A percentile compares a stretch with the other conserved stretches of the same genome.
phyloP scores from a whole-genome alignment of 2,113 vertebrate species.

The Salvelinus fontinalis region DNA sequence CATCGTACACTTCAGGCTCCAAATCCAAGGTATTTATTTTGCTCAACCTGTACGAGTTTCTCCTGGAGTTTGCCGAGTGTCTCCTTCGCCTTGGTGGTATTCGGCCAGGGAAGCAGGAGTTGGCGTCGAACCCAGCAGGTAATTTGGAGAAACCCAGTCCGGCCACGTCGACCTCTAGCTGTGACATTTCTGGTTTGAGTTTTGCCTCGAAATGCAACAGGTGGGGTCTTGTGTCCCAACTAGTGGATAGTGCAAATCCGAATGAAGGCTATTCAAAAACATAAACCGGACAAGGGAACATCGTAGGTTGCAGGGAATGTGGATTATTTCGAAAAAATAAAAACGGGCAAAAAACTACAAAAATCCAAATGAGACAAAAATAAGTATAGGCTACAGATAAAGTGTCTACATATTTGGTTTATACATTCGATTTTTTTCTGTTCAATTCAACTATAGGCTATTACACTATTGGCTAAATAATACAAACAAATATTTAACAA shows the following conservation, averaged over 20 bases:
- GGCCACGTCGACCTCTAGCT: slow-evolving; percentile 41
- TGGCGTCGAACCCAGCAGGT: slow-evolving; percentile 28
- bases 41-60: slow-evolving; percentile 38
- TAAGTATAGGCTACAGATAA: too few relatives aligned
- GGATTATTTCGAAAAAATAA: background rate
- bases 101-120: slow-evolving; percentile 34
- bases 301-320: background rate
- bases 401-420: too few relatives aligned
- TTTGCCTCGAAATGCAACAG: background rate
- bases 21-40: slow-evolving; percentile 33
- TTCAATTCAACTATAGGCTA: too few relatives aligned
- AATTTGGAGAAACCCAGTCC: slow-evolving; percentile 35
- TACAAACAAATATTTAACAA: background rate
- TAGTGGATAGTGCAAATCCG: background rate
- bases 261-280: background rate
- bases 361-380: too few relatives aligned
- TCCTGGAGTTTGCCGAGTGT: slow-evolving; percentile 48
- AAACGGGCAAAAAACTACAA: too few relatives aligned
- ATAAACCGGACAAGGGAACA: background rate
- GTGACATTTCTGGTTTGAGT: slow-evolving; percentile 24
- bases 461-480: too few relatives aligned
- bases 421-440: too few relatives aligned
- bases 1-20: slow-evolving; percentile 2
- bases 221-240: background rate
- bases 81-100: slow-evolving; percentile 44